Conservation (phyloP, 2,113 vertebrate species). For the Ornithorhynchus anatinus region DNA sequence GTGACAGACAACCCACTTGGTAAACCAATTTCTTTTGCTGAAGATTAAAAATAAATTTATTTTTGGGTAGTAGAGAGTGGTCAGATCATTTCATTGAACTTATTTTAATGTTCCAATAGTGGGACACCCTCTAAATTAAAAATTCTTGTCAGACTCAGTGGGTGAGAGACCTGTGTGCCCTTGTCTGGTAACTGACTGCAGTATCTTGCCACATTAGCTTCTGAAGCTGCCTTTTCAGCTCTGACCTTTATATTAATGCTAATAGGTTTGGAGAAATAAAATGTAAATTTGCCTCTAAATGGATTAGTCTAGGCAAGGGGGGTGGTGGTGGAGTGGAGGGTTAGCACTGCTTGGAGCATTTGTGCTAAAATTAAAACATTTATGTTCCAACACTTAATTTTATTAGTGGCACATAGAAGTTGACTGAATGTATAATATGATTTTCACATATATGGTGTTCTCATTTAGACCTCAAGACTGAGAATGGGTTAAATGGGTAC, state of each 20-base stretch:
- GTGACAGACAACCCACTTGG: background rate
- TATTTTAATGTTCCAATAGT: slow-evolving; percentile 11
- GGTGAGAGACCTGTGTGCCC: slow-evolving; percentile 52
- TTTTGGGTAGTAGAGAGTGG: slow-evolving; percentile 11
- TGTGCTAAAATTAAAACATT: slow-evolving; percentile 68
- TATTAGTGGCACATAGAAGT: slow-evolving; percentile 59
- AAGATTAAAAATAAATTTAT: background rate
- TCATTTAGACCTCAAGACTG: background rate
- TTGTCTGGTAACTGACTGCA: slow-evolving; percentile 55
- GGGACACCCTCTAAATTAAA: slow-evolving; percentile 45
- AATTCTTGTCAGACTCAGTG: slow-evolving; percentile 49
- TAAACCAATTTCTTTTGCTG: background rate
- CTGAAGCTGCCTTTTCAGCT: slow-evolving; percentile 57
- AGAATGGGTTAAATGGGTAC: background rate
- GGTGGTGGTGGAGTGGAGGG: slow-evolving; percentile 24
- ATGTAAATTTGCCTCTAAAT: slow-evolving; percentile 72
- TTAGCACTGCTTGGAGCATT: slow-evolving; percentile 54
- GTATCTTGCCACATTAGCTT: slow-evolving; percentile 58
- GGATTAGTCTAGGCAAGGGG: slow-evolving; percentile 64
- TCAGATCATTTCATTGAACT: slow-evolving; percentile 10
- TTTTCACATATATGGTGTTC: slow-evolving; percentile 20
- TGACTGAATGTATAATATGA: slow-evolving; percentile 51
- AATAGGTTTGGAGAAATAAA: slow-evolving; percentile 72
- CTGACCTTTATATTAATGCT: slow-evolving; percentile 70
- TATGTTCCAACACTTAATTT: slow-evolving; percentile 71